Evolutionary conservation across 2,113 vertebrate genomes (phyloP).

Genomic region (Centrocercus urophasianus): DNA sequence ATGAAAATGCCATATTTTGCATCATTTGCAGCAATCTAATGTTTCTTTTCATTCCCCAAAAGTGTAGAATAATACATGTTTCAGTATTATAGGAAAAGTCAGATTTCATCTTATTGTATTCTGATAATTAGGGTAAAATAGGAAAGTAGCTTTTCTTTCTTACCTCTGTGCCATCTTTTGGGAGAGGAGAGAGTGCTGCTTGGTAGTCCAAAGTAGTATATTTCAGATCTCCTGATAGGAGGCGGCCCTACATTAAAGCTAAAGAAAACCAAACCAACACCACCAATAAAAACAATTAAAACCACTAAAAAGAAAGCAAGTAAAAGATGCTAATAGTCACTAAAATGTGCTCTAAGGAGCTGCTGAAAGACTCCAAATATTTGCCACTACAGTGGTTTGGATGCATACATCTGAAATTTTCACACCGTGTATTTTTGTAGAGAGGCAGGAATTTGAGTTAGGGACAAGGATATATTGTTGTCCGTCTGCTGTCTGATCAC

Average conservation of each 20-base stretch:
- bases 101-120: background rate
- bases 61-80: background rate
- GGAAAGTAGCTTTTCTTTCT: background rate
- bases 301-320: background rate
- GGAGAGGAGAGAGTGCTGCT: fast-evolving
- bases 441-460: background rate
- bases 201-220: background rate
- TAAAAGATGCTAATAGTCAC: background rate
- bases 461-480: background rate
- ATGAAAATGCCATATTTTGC: slow-evolving; percentile 11
- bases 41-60: background rate
- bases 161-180: fast-evolving
- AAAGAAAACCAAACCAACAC: background rate
- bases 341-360: background rate
- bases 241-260: background rate
- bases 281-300: background rate
- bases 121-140: background rate
- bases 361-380: background rate
- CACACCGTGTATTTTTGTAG: background rate
- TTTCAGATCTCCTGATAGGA: background rate
- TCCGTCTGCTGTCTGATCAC: background rate
- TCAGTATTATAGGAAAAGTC: background rate
- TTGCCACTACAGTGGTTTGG: background rate
- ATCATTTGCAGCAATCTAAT: background rate
- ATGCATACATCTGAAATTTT: background rate